These are phyloP conservation scores for Ophioninae sp. DNA, from an alignment of 2,888 invertebrate species.

Conservation along the genomic window DNA sequence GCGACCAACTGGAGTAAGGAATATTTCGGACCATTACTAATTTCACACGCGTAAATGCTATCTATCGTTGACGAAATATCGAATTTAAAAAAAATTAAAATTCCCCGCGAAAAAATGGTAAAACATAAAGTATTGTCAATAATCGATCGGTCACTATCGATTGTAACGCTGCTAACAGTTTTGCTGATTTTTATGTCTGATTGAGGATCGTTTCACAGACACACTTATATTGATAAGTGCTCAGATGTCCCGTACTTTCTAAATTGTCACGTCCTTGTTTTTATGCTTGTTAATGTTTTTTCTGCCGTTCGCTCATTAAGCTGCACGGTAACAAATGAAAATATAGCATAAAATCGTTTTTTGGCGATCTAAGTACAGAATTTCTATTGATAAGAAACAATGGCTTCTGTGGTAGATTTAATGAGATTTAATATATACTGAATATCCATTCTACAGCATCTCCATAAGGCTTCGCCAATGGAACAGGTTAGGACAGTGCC, in stretches of 20 bases:
- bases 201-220: background rate
- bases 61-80: background rate
- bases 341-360: no score
- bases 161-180: background rate
- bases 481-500: slow-evolving; percentile 68
- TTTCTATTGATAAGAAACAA: no score
- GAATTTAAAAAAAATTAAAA: background rate
- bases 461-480: slow-evolving; percentile 60
- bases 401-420: no score
- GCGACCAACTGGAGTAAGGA: slow-evolving; percentile 50
- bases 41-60: background rate
- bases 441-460: slow-evolving; percentile 51
- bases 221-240: background rate
- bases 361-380: no score
- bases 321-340: no score
- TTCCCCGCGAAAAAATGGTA: background rate
- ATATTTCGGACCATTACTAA: background rate
- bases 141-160: background rate
- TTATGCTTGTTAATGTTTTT: background rate
- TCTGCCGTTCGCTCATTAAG: no score
- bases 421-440: background rate
- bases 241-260: background rate
- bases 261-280: background rate
- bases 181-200: background rate
- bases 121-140: background rate